A percentile compares a stretch with the other conserved stretches of the same genome.
These are phyloP conservation scores for Olivierus martensii DNA, from an alignment of 1,140 invertebrate genomes.

Conservation along the genomic window DNA sequence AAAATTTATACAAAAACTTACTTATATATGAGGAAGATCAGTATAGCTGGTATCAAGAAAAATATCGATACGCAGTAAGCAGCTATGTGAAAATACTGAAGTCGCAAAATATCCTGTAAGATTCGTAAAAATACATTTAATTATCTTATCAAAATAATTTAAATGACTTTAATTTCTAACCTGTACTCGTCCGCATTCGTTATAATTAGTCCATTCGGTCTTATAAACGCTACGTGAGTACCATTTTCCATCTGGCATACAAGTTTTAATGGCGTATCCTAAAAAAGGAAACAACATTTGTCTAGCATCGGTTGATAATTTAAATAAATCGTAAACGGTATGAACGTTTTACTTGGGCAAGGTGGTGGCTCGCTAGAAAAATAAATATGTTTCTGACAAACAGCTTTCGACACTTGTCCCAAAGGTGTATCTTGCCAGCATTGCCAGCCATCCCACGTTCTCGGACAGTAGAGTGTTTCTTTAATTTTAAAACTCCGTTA, in stretches of 20 bases:
- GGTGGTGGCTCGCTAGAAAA: constrained; percentile 22
- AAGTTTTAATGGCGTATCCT: constrained; percentile 28
- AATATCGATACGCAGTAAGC: constrained; percentile 9
- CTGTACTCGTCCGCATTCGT: constrained; percentile 25
- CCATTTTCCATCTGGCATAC: constrained; percentile 27
- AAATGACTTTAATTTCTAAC: too few species aligned
- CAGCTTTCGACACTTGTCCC: constrained; percentile 13
- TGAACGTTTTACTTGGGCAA: constrained; percentile 27
- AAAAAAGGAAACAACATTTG: background rate
- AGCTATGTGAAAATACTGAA: constrained; percentile 8
- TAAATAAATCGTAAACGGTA: too few species aligned
- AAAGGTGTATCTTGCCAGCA: constrained; percentile 28
- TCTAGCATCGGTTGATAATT: too few species aligned
- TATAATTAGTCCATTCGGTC: constrained; percentile 34
- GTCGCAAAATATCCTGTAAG: constrained; percentile 1
- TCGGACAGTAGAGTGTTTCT: constrained; percentile 22
- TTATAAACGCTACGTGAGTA: constrained; percentile 10
- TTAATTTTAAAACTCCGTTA: background rate
- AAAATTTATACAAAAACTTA: too few species aligned
- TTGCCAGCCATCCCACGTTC: constrained; percentile 37
- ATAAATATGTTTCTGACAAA: constrained; percentile 31
- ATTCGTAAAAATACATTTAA: too few species aligned
- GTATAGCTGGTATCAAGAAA: constrained; percentile 7
- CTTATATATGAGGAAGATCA: constrained; percentile 3
- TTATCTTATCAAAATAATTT: constrained; percentile 14